These are phyloP conservation scores for Hippocampus guttulatus DNA, from an alignment of 2,113 vertebrate species.

Conservation along the genomic window DNA sequence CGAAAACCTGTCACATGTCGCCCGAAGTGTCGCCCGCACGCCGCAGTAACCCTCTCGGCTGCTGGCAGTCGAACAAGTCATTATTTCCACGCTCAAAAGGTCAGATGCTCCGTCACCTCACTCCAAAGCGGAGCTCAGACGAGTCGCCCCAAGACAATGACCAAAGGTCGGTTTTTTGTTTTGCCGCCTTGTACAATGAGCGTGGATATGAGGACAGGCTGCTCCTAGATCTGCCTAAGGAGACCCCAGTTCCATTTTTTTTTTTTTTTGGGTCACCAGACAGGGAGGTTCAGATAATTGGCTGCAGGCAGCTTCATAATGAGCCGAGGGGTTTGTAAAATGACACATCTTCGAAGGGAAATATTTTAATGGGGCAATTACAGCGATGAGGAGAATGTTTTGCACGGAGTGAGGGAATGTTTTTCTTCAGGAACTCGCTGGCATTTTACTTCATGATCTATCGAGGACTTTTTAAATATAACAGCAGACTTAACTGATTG, in stretches of 20 bases:
- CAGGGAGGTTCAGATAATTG: conserved; percentile 67
- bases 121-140: conserved; percentile 57
- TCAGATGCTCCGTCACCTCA: conserved; percentile 67
- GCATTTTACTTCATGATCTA: conserved; percentile 63
- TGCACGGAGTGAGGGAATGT: conserved; percentile 61
- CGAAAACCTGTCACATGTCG: conserved; percentile 66
- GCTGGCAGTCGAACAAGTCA: conserved; percentile 68
- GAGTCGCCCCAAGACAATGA: conserved; percentile 57
- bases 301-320: conserved; percentile 64
- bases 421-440: conserved; percentile 49
- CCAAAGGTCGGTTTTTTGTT: conserved; percentile 67
- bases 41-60: conserved; percentile 52
- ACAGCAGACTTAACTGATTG: conserved; percentile 27
- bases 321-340: conserved; percentile 59
- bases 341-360: conserved; percentile 66
- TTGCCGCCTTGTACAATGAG: conserved; percentile 37
- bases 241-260: conserved; percentile 33
- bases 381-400: conserved; percentile 52
- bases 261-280: conserved; percentile 28
- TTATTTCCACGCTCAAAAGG: conserved; percentile 73
- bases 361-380: conserved; percentile 73
- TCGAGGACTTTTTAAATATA: conserved; percentile 22
- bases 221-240: conserved; percentile 54
- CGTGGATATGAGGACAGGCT: conserved; percentile 31
- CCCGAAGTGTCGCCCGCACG: conserved; percentile 64